Base-by-base conservation (phyloP, 53 echinoderm and acorn worm species). In the Crossaster papposus region DNA sequence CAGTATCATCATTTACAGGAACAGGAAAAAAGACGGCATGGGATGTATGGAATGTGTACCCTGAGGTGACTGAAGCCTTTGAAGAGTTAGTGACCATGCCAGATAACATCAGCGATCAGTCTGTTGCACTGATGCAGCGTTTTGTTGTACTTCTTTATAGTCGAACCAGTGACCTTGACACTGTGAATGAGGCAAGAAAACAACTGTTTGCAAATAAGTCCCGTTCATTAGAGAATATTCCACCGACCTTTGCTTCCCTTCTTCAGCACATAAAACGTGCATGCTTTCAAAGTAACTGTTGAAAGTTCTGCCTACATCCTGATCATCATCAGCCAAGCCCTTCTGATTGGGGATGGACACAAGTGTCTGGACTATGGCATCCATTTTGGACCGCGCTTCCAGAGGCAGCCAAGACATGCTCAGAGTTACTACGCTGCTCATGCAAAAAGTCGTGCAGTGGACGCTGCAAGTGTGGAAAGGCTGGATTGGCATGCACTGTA, bases 121-220 rank as follows among this genome's bases (percentile, higher is more conserved):
- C 53, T 29, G 77, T 36, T 70, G n/a, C 10, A 65, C 92, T 30
- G 91, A 7, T 38, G 38, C 38, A 94, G 52, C 24, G 81, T 30
- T 89, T 89, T 65, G 79, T 80, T 50, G 78, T 94, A 64, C 75
- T 92, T 53, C 54, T 92, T n/a, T 89, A 83, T 83, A 84, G 81
- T 54, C 63, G 85, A 51, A 92, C 89, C 20, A 72, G 36, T 36
- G 54, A 83, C 63, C 65, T 18, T 3, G 82, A 64, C 24, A 54
- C 52, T 34, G 77, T 90, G 13, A 90, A 93, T 34, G 71, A 65
- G 15, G 81, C 83, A 22, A 54, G 80, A 78, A 58, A 68, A 68
- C 58, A 80, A 34, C 26, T 93, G 4, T 93, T 87, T 91, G 30
- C 93, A 37, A 54, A 76, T 50, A 86, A 88, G 31, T 7, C 9